Percentiles rank a stretch among this genome's conserved stretches.
Conservation (phyloP, 2,113 vertebrate genomes). For the Sclerurus mexicanus region DNA sequence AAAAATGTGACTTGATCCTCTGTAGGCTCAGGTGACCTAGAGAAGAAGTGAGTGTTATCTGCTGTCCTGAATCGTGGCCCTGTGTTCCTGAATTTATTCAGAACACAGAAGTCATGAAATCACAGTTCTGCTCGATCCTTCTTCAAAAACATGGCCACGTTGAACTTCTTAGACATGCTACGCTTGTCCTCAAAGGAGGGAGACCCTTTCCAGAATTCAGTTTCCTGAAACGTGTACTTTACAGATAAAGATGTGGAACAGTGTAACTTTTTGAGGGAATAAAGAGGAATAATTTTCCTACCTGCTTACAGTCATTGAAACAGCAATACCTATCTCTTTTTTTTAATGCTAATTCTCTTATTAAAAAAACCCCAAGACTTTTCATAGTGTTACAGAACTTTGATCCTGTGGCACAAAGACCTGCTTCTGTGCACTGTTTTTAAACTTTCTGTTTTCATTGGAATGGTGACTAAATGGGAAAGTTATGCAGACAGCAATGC, state of each 20-base stretch:
- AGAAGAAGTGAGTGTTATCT: not conserved
- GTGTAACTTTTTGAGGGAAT: not conserved
- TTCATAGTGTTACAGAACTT: not conserved
- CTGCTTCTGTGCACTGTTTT: not conserved
- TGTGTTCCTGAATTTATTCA: not conserved
- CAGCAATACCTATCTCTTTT: not conserved
- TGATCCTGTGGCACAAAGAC: not conserved
- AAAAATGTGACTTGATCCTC: not conserved
- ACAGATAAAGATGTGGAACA: not conserved
- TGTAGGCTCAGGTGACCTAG: not conserved
- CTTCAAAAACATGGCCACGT: not conserved
- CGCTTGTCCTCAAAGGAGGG: not conserved
- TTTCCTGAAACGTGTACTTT: not conserved
- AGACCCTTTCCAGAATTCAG: not conserved
- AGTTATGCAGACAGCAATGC: not conserved
- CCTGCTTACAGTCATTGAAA: not conserved
- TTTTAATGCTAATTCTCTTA: not conserved
- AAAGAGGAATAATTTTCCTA: not conserved
- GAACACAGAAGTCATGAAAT: not conserved
- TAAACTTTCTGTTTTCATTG: not conserved
- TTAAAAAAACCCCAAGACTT: not conserved
- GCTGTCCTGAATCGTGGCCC: not conserved
- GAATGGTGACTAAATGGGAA: not conserved
- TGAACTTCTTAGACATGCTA: not conserved
- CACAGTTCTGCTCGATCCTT: not conserved